These are phyloP conservation scores for Heliopora coerulea DNA, from an alignment of 92 coral and sea anemone species.

Conservation along the genomic window DNA sequence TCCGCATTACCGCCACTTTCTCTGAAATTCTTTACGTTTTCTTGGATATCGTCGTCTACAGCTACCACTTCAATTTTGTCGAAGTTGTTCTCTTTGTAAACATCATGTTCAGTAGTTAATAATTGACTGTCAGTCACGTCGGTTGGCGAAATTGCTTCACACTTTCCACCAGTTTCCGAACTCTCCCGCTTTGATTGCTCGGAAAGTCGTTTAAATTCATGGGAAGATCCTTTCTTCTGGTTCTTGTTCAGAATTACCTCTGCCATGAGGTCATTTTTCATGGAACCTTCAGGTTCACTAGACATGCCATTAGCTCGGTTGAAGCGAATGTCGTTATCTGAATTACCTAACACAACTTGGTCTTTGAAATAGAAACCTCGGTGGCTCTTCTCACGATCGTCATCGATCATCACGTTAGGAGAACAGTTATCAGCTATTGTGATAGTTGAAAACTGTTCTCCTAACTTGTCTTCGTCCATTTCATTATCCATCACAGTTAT, in stretches of 20 bases:
- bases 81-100: neutral
- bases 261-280: neutral
- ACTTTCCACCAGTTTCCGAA: slow-evolving; percentile 31
- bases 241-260: neutral
- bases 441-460: slow-evolving; percentile 40
- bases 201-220: neutral
- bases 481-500: slow-evolving; percentile 18
- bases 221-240: neutral
- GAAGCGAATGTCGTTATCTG: neutral
- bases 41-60: neutral
- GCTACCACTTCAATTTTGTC: neutral
- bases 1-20: too few species aligned
- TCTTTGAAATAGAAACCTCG: neutral
- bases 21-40: neutral
- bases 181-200: neutral
- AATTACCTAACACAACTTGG: neutral
- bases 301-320: neutral
- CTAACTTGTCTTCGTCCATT: slow-evolving; percentile 27
- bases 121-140: slow-evolving; percentile 41
- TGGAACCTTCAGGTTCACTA: neutral
- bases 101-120: too few species aligned
- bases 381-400: too few species aligned
- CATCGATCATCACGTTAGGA: too few species aligned
- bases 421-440: neutral
- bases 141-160: slow-evolving; percentile 18